These are phyloP conservation scores for Neotragus moschatus DNA, from an alignment of 2,113 vertebrate species.

Conservation along the genomic window DNA sequence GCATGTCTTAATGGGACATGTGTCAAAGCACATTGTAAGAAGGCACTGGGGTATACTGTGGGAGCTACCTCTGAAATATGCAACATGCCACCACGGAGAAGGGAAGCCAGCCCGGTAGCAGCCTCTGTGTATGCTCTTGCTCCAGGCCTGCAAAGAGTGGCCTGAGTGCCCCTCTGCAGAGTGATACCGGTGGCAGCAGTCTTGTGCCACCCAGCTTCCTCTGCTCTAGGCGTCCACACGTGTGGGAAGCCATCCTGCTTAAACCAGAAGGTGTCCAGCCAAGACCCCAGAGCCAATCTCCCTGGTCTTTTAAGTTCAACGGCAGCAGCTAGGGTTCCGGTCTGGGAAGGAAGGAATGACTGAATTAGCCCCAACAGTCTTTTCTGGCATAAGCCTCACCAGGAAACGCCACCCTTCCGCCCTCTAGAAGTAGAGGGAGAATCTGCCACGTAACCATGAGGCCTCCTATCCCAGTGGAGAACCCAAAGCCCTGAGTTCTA, in stretches of 20 bases:
- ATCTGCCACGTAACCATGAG: neutral
- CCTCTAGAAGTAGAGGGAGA: neutral
- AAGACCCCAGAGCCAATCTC: neutral
- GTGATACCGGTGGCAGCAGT: neutral
- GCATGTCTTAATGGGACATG: neutral
- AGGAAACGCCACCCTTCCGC: neutral
- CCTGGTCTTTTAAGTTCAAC: neutral
- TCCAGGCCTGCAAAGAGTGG: neutral
- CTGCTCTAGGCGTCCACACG: neutral
- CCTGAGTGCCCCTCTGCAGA: neutral
- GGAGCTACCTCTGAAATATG: neutral
- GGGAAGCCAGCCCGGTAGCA: neutral
- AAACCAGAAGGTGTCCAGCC: neutral
- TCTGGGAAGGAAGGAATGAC: neutral
- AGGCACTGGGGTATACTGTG: neutral
- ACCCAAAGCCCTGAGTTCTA: neutral
- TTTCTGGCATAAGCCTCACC: neutral
- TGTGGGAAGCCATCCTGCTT: neutral
- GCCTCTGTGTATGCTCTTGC: neutral
- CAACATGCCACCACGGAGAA: neutral
- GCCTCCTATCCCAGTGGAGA: neutral
- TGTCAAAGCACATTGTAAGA: neutral
- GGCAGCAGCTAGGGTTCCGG: neutral
- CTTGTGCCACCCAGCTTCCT: neutral
- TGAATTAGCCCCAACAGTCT: neutral